Conservation (phyloP, 2,888 invertebrate genomes). For the Drosophila engyochracea region DNA sequence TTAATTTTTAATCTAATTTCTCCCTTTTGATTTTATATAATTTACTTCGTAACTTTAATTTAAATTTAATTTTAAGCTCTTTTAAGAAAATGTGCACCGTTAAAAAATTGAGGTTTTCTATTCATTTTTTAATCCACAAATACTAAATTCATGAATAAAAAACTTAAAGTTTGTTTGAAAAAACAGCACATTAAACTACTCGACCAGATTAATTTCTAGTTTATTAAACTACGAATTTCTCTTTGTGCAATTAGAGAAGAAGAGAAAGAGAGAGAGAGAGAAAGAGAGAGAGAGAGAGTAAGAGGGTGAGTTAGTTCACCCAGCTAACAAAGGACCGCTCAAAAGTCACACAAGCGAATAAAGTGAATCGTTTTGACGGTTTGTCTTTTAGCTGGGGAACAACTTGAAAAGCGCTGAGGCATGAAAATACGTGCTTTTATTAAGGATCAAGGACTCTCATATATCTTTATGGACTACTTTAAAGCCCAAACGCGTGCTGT, state of each 20-base stretch:
- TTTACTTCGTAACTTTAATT: background rate
- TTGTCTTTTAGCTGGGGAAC: conserved; percentile 27
- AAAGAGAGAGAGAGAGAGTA: background rate
- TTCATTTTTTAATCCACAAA: background rate
- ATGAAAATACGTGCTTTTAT: conserved; percentile 31
- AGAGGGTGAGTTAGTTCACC: background rate
- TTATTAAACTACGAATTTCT: background rate
- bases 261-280: background rate
- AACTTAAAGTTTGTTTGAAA: background rate
- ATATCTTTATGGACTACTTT: conserved; percentile 17
- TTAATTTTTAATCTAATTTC: background rate
- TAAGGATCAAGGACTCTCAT: conserved; percentile 19
- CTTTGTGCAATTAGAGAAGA: conserved; percentile 12
- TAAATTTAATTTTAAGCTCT: background rate
- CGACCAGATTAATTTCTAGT: too few relatives aligned
- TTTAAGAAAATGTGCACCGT: background rate
- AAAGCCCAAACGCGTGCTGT: background rate
- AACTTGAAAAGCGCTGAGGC: conserved; percentile 11
- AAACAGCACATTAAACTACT: background rate
- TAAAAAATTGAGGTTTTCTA: background rate
- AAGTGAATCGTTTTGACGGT: conserved; percentile 26
- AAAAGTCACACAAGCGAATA: conserved; percentile 47
- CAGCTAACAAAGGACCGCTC: conserved; percentile 8
- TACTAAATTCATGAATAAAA: background rate
- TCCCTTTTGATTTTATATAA: background rate